phyloP scores from a whole-genome alignment of 2,113 vertebrate species.

The Megaceryle torquata region DNA sequence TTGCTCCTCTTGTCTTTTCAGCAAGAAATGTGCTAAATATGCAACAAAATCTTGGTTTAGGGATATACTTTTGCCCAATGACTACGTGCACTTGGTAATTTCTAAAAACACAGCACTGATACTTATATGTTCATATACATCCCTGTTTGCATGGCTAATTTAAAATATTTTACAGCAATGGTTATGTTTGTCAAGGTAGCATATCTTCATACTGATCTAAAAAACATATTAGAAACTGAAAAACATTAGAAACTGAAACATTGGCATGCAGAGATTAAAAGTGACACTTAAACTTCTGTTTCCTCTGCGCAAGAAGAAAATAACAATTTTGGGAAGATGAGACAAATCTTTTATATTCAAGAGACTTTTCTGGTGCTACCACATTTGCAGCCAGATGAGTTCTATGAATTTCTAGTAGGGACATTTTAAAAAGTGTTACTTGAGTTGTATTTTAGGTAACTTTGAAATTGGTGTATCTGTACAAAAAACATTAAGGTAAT shows the following conservation, averaged over 20 bases:
- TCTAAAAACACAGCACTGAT: neutral
- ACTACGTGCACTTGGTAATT: neutral
- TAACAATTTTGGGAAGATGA: neutral
- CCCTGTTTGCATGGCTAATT: neutral
- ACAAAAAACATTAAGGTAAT: neutral
- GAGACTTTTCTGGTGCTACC: neutral
- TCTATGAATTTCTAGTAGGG: neutral
- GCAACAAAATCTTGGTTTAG: neutral
- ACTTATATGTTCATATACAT: neutral
- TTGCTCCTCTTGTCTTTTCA: neutral
- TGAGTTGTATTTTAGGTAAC: neutral
- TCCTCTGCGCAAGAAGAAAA: neutral
- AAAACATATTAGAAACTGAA: neutral
- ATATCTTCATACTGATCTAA: neutral
- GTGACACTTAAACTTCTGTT: neutral
- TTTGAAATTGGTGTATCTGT: neutral
- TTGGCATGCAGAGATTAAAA: neutral
- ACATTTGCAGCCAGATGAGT: neutral
- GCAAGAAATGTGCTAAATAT: neutral
- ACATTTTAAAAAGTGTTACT: neutral
- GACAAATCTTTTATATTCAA: neutral
- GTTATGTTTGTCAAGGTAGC: neutral
- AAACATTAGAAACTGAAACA: neutral
- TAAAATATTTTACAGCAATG: neutral
- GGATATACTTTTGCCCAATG: neutral